These are phyloP conservation scores for Hyposoter didymator DNA, from an alignment of 2,888 invertebrate species.

Conservation along the genomic window DNA sequence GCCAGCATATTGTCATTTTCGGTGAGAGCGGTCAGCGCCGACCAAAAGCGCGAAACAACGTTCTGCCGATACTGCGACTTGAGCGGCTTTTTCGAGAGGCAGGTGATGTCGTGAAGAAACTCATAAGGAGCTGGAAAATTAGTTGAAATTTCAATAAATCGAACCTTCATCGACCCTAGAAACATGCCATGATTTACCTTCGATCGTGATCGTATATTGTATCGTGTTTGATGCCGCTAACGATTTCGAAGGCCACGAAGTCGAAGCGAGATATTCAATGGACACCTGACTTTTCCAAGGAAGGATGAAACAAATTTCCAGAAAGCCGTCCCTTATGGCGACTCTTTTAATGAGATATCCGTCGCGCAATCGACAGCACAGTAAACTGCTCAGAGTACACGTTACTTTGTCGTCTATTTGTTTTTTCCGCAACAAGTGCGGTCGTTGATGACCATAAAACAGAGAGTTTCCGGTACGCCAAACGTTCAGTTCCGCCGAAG, in stretches of 20 bases:
- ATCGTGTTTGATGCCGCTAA: slow-evolving; percentile 81
- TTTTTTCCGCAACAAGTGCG: slow-evolving; percentile 86
- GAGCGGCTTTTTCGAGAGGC: slow-evolving; percentile 87
- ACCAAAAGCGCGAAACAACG: slow-evolving; percentile 88
- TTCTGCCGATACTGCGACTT: slow-evolving; percentile 88
- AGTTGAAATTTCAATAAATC: neutral
- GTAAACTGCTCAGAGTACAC: slow-evolving; percentile 87
- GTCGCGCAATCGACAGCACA: slow-evolving; percentile 91
- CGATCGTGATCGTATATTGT: slow-evolving; percentile 84
- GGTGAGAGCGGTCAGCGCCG: slow-evolving; percentile 87
- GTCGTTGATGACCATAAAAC: slow-evolving; percentile 86
- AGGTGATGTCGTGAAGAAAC: slow-evolving; percentile 90
- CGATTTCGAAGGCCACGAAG: slow-evolving; percentile 86
- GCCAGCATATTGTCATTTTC: slow-evolving; percentile 89
- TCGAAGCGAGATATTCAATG: slow-evolving; percentile 88
- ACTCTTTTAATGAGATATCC: slow-evolving; percentile 88
- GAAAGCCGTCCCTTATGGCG: slow-evolving; percentile 85
- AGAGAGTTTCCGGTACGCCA: slow-evolving; percentile 84
- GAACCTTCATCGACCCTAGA: neutral
- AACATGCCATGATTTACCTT: slow-evolving; percentile 76
- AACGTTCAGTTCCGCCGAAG: slow-evolving; percentile 68
- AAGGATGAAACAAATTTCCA: slow-evolving; percentile 88
- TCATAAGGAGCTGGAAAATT: slow-evolving; percentile 87
- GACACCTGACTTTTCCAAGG: slow-evolving; percentile 91
- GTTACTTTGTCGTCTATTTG: slow-evolving; percentile 88